These are phyloP conservation scores for Cacoxenus indagator DNA, from an alignment of 2,888 invertebrate species.

Conservation along the genomic window DNA sequence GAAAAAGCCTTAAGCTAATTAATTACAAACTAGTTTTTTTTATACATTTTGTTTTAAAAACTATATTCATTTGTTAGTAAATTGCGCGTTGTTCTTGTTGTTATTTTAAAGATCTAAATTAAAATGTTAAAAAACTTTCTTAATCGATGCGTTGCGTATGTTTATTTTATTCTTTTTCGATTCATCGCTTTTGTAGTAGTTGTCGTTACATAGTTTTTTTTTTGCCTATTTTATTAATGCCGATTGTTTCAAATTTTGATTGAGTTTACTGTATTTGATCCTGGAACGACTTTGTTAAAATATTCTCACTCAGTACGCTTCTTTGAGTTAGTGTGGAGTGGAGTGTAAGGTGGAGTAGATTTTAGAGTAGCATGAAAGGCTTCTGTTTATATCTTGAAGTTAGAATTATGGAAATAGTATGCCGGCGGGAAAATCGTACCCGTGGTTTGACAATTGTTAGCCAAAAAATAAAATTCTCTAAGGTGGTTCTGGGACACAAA, in stretches of 20 bases:
- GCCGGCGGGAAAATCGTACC: too few relatives aligned
- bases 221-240: constrained; percentile 46
- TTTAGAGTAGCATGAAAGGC: too few relatives aligned
- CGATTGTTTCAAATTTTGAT: constrained; percentile 51
- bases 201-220: constrained; percentile 30
- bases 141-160: constrained; percentile 26
- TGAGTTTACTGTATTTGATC: constrained; percentile 61
- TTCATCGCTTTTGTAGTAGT: constrained; percentile 50
- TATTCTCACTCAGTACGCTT: constrained; percentile 34
- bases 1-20: constrained; percentile 51
- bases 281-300: constrained; percentile 60
- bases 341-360: too few relatives aligned
- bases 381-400: too few relatives aligned
- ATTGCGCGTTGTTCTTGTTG: constrained; percentile 45
- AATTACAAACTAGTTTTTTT: constrained; percentile 25
- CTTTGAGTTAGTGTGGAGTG: constrained; percentile 16
- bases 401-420: too few relatives aligned
- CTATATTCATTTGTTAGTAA: constrained; percentile 35
- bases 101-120: constrained; percentile 25
- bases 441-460: too few relatives aligned
- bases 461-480: too few relatives aligned
- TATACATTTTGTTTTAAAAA: constrained; percentile 14
- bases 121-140: constrained; percentile 5
- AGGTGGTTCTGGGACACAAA: too few relatives aligned
- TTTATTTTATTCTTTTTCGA: constrained; percentile 39